phyloP scores from a whole-genome alignment of 92 coral and sea anemone genomes.

The Epizoanthus rinbou region DNA sequence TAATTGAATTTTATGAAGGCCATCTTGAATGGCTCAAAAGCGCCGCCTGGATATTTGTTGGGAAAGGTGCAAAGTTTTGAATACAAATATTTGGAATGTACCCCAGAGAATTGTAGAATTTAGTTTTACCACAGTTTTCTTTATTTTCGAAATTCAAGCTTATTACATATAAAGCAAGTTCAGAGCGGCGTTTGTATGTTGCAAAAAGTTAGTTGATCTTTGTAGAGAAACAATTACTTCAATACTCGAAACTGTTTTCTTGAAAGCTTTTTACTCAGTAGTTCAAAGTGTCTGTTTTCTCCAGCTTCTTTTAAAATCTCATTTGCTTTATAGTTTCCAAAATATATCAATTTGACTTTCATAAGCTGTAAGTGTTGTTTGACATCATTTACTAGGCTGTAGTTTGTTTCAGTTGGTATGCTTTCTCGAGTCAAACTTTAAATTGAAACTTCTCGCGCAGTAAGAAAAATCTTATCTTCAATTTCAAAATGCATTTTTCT shows the following conservation, averaged over 20 bases:
- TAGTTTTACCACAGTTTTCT: constrained; percentile 1
- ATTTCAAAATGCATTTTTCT: neutral
- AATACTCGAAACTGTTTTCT: neutral
- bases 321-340: constrained; percentile 4
- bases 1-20: constrained; percentile 24
- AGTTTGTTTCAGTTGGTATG: too few species aligned
- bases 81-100: constrained; percentile 11
- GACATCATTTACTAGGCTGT: neutral
- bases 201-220: neutral
- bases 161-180: neutral
- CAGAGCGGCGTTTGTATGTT: neutral
- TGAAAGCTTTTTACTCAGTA: neutral
- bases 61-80: constrained; percentile 50
- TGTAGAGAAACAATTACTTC: neutral
- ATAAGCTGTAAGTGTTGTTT: constrained; percentile 24
- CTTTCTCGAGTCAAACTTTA: neutral
- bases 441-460: neutral
- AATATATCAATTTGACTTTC: constrained; percentile 1
- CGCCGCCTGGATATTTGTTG: constrained; percentile 44
- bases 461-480: neutral
- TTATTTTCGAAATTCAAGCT: constrained; percentile 13
- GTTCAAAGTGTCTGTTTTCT: neutral
- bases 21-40: constrained; percentile 43
- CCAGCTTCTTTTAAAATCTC: neutral
- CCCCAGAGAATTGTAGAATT: constrained; percentile 34